Percentiles rank a stretch among this genome's conserved stretches.
These are phyloP conservation scores for Streptopelia turtur DNA, from an alignment of 2,797 vertebrate species.

Conservation along the genomic window DNA sequence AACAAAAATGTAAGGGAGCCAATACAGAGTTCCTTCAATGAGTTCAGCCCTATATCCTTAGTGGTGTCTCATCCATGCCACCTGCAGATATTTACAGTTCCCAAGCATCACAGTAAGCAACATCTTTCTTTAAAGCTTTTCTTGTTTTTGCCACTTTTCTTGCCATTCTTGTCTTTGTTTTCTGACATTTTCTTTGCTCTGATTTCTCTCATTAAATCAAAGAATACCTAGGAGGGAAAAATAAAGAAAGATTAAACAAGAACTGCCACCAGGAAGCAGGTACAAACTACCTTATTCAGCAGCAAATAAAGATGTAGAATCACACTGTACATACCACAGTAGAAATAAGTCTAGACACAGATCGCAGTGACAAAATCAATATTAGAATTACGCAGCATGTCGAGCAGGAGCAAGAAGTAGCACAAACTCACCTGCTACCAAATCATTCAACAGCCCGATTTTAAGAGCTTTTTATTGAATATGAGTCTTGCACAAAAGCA, in stretches of 20 bases:
- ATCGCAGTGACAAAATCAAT: background rate
- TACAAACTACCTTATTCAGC: background rate
- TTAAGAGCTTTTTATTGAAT: background rate
- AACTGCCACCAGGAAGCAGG: background rate
- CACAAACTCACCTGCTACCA: background rate
- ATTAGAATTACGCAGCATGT: background rate
- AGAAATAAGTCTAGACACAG: background rate
- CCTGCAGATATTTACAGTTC: slow-evolving; percentile 40
- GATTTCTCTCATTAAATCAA: slow-evolving; percentile 96
- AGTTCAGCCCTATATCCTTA: slow-evolving; percentile 61
- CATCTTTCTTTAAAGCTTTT: slow-evolving; percentile 95
- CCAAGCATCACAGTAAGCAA: slow-evolving; percentile 91
- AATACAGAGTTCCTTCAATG: slow-evolving; percentile 51
- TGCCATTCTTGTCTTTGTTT: slow-evolving; percentile 94
- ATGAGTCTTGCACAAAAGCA: background rate
- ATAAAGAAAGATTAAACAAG: slow-evolving; percentile 22
- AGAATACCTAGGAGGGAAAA: slow-evolving; percentile 88
- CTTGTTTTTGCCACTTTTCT: slow-evolving; percentile 93
- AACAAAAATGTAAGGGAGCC: slow-evolving; percentile 45
- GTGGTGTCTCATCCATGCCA: slow-evolving; percentile 44
- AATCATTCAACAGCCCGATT: background rate
- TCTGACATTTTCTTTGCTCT: slow-evolving; percentile 95
- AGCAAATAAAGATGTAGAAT: background rate
- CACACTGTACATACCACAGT: background rate
- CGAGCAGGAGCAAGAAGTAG: background rate